Conservation (phyloP, 2,797 vertebrate species). For the Luscinia megarhynchos region DNA sequence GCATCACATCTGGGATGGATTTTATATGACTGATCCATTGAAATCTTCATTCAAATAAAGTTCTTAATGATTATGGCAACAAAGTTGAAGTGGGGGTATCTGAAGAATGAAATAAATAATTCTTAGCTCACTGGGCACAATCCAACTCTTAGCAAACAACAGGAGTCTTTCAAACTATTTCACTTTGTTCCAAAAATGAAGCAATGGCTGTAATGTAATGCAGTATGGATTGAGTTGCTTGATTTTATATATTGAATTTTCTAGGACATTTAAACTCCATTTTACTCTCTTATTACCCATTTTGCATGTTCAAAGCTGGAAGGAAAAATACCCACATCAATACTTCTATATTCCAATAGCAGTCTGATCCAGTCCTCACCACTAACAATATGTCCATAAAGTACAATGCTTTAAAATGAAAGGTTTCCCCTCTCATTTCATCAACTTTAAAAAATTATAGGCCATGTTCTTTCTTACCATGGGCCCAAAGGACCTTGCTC, state of each 20-base stretch:
- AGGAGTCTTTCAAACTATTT: neutral
- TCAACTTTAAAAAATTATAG: conserved; percentile 20
- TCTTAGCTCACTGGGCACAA: neutral
- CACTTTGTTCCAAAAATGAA: neutral
- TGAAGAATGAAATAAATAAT: neutral
- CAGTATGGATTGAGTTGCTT: neutral
- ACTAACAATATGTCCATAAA: neutral
- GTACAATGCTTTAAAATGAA: neutral
- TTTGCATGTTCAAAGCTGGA: neutral
- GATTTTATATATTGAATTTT: neutral
- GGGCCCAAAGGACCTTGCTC: neutral
- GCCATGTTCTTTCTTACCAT: conserved; percentile 8
- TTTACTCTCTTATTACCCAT: neutral
- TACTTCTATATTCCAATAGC: neutral
- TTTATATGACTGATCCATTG: neutral
- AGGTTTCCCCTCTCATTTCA: neutral
- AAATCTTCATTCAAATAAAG: neutral
- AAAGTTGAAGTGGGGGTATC: neutral
- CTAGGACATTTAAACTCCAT: neutral
- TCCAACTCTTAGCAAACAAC: neutral
- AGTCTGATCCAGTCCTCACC: neutral
- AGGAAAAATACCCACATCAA: neutral
- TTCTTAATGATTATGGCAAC: neutral
- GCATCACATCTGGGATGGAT: neutral
- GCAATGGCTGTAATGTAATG: neutral